Percentiles rank a stretch among this genome's conserved stretches.
phyloP scores from a whole-genome alignment of 2,113 vertebrate species.

The Acanthisitta chloris region DNA sequence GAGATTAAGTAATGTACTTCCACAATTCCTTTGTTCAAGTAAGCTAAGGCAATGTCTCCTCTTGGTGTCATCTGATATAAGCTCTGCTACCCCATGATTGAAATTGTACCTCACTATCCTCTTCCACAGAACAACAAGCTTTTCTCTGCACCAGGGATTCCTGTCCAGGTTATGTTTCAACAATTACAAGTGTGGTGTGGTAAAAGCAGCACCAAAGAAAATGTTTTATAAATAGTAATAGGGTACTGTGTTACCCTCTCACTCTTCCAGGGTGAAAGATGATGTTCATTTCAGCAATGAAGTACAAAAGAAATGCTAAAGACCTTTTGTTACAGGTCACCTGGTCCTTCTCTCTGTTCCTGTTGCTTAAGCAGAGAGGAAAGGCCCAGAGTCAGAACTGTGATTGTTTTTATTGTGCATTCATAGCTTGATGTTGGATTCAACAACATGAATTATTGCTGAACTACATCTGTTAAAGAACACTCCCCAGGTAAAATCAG shows the following conservation, averaged over 20 bases:
- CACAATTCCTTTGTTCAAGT: background rate
- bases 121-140: background rate
- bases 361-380: background rate
- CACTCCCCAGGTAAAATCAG: constrained; percentile 1
- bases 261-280: background rate
- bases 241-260: background rate
- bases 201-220: background rate
- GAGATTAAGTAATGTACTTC: background rate
- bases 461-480: constrained; percentile 10
- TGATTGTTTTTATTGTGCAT: background rate
- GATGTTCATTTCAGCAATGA: background rate
- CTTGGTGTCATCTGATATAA: background rate
- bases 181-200: background rate
- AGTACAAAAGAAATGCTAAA: background rate
- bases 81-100: background rate
- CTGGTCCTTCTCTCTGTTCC: background rate
- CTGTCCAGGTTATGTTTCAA: background rate
- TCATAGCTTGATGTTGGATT: background rate
- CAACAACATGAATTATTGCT: background rate
- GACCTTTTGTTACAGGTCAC: background rate
- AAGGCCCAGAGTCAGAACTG: background rate
- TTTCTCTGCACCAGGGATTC: background rate
- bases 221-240: background rate
- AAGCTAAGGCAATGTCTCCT: background rate
- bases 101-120: background rate